A percentile compares a stretch with the other conserved stretches of the same genome.
phyloP scores from a whole-genome alignment of 2,888 invertebrate species.

The Drosophila anomalata region DNA sequence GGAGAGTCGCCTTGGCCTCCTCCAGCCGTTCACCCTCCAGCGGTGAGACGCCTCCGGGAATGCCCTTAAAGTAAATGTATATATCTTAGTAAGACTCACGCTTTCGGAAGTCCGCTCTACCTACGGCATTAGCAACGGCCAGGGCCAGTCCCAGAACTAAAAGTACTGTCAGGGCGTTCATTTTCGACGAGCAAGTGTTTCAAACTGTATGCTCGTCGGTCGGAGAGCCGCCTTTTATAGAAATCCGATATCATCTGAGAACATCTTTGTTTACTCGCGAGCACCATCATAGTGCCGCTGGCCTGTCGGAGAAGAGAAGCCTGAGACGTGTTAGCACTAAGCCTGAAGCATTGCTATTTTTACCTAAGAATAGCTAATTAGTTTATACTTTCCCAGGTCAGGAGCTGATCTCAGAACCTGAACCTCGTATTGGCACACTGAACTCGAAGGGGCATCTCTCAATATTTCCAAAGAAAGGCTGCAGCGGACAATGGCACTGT shows the following conservation, averaged over 20 bases:
- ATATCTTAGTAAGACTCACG: too few species aligned
- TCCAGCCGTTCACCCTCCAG: conserved; percentile 42
- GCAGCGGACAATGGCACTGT: neutral
- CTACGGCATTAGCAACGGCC: conserved; percentile 34
- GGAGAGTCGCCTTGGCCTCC: conserved; percentile 34
- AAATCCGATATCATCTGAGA: neutral
- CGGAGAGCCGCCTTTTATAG: conserved; percentile 47
- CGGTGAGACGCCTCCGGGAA: conserved; percentile 30
- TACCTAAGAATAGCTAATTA: neutral
- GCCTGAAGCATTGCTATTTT: neutral
- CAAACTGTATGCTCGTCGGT: conserved; percentile 28
- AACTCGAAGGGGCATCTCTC: neutral
- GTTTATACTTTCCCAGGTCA: conserved; percentile 35
- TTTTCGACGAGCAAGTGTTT: conserved; percentile 16
- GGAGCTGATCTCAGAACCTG: conserved; percentile 10
- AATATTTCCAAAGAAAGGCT: neutral
- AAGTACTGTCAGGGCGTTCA: conserved; percentile 49
- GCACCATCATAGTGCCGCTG: conserved; percentile 2
- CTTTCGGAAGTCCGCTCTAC: neutral
- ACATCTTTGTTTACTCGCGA: conserved; percentile 15
- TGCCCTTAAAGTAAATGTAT: neutral
- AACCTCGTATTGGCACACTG: neutral
- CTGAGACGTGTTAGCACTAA: neutral
- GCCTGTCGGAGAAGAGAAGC: neutral
- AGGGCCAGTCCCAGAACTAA: conserved; percentile 50